Evolutionary conservation across 2,888 invertebrate genomes (phyloP).

Genomic region (Tinea trinotella): DNA sequence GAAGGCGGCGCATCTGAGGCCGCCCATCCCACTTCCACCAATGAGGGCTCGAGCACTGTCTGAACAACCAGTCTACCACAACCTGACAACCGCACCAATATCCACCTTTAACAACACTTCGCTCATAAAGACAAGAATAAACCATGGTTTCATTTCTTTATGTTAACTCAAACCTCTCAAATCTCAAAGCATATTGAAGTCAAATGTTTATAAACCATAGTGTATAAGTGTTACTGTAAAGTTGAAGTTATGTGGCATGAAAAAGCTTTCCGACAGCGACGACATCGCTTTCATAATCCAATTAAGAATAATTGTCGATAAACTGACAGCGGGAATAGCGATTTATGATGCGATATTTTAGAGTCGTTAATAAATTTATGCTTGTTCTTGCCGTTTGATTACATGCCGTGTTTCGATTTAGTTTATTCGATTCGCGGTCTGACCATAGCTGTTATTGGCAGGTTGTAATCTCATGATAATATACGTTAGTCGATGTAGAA

Average conservation of each 20-base stretch:
- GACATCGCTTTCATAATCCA: slow-evolving; percentile 67
- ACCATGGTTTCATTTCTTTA: slow-evolving; percentile 4
- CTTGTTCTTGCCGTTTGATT: slow-evolving; percentile 69
- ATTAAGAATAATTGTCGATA: slow-evolving; percentile 72
- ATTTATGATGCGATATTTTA: slow-evolving; percentile 72
- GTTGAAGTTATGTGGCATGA: neutral
- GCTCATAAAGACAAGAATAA: neutral
- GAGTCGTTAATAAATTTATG: slow-evolving; percentile 70
- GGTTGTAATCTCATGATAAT: slow-evolving; percentile 47
- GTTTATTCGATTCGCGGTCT: slow-evolving; percentile 51
- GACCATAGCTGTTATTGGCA: slow-evolving; percentile 44
- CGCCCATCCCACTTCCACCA: slow-evolving; percentile 59
- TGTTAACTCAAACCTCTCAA: neutral
- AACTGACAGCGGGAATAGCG: slow-evolving; percentile 66
- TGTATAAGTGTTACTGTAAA: neutral
- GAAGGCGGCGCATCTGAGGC: slow-evolving; percentile 38
- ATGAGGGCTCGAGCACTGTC: slow-evolving; percentile 30
- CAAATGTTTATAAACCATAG: neutral
- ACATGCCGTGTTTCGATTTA: slow-evolving; percentile 45
- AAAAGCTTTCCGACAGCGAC: neutral
- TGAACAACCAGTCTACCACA: neutral
- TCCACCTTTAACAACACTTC: neutral
- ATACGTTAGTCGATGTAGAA: slow-evolving; percentile 28
- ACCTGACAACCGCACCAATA: neutral
- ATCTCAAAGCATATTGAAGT: neutral